Conservation (phyloP, 2,888 invertebrate genomes). For the Drosophila nr. fundita region DNA sequence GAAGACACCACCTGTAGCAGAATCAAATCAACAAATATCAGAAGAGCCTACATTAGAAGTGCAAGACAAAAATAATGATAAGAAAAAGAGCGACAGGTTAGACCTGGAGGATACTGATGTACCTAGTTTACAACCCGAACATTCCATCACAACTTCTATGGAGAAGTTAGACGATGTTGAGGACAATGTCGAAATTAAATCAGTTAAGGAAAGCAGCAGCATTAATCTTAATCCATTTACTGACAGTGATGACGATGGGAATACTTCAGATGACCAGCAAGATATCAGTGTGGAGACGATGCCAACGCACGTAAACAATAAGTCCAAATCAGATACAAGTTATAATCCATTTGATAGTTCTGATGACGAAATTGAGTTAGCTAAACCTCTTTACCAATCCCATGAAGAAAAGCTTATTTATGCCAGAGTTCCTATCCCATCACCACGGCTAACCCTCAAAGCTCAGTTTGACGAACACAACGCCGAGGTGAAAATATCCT, state of each 20-base stretch:
- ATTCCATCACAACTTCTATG: not conserved
- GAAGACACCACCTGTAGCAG: not conserved
- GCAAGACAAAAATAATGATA: not conserved
- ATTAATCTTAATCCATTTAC: conserved; percentile 10
- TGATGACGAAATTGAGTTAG: conserved; percentile 9
- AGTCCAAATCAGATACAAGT: not conserved
- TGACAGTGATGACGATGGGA: not conserved
- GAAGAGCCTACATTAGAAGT: not conserved
- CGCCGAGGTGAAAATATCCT: not conserved
- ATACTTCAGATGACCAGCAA: not conserved
- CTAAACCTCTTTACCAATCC: not conserved
- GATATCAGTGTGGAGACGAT: not conserved
- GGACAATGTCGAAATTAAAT: not conserved
- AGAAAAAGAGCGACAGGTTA: not conserved
- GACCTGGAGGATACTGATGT: not conserved
- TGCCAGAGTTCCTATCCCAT: not conserved
- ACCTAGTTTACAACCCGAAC: not conserved
- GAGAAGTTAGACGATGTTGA: not conserved
- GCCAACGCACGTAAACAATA: not conserved
- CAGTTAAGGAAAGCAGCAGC: not conserved
- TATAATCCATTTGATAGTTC: conserved; percentile 9
- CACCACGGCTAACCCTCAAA: not conserved
- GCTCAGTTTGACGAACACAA: not conserved
- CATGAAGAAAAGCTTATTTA: not conserved
- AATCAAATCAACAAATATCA: not conserved